A percentile compares a stretch with the other conserved stretches of the same genome.
Conservation (phyloP, 2,888 invertebrate genomes). For the Sympetrum striolatum region DNA sequence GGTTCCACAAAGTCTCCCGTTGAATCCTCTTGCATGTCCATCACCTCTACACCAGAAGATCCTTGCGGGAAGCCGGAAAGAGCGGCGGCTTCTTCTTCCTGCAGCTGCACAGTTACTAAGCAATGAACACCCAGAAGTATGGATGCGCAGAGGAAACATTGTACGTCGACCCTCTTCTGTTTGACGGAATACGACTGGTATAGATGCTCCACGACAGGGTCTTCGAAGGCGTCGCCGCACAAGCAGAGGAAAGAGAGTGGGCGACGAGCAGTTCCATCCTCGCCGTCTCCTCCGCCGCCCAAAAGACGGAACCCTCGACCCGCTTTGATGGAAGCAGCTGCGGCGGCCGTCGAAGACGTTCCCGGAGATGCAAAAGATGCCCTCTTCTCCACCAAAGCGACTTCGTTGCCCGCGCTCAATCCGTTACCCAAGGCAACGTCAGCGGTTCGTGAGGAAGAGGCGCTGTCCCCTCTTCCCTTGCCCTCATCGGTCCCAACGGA, state of each 20-base stretch:
- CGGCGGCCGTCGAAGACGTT: not conserved
- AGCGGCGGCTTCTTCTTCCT: not conserved
- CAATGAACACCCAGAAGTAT: slow-evolving; percentile 71
- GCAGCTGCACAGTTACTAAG: slow-evolving; percentile 10
- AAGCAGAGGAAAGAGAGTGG: slow-evolving; percentile 9
- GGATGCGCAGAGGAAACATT: slow-evolving; percentile 72
- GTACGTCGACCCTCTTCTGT: slow-evolving; percentile 73
- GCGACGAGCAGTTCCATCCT: not conserved
- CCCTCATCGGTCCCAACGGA: not conserved
- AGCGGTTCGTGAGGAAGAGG: not conserved
- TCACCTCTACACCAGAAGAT: slow-evolving; percentile 58
- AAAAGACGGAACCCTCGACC: slow-evolving; percentile 4
- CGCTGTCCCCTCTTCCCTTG: not conserved
- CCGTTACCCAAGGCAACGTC: not conserved
- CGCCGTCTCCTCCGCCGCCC: not conserved
- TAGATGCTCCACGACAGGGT: slow-evolving; percentile 70
- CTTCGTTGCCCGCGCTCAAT: not conserved
- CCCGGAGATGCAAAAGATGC: not conserved
- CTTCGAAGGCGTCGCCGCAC: slow-evolving; percentile 61
- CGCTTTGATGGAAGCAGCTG: not conserved
- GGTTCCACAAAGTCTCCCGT: slow-evolving; percentile 55
- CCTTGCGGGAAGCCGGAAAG: slow-evolving; percentile 48
- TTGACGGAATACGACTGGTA: slow-evolving; percentile 76
- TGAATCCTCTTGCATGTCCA: slow-evolving; percentile 58
- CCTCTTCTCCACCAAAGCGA: not conserved